phyloP scores from a whole-genome alignment of 2,113 vertebrate species.

The Xenopus tropicalis region DNA sequence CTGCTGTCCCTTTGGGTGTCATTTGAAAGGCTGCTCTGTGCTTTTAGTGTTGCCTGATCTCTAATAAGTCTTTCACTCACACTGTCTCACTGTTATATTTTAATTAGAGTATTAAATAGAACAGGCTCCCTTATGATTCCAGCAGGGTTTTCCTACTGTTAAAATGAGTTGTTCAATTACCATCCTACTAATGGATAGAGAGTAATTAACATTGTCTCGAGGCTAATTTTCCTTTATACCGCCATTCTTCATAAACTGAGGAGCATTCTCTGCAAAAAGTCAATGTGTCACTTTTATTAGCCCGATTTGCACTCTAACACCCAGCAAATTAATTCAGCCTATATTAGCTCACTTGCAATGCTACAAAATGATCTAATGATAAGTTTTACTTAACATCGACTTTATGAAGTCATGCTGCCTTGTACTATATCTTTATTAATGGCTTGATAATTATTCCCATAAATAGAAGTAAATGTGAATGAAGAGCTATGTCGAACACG shows the following conservation, averaged over 20 bases:
- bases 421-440: background rate
- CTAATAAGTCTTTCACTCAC: slow-evolving; percentile 32
- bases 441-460: slow-evolving; percentile 40
- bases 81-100: slow-evolving; percentile 46
- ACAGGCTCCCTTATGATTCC: slow-evolving; percentile 58
- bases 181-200: slow-evolving; percentile 64
- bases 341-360: slow-evolving; percentile 51
- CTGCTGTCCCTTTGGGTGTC: slow-evolving; percentile 5
- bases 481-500: slow-evolving; percentile 25
- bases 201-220: slow-evolving; percentile 68
- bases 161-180: slow-evolving; percentile 64
- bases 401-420: slow-evolving; percentile 43
- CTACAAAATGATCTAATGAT: slow-evolving; percentile 43
- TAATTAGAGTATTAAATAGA: slow-evolving; percentile 59
- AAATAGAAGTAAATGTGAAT: slow-evolving; percentile 38
- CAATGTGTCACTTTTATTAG: slow-evolving; percentile 71
- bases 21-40: slow-evolving; percentile 5
- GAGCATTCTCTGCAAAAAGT: slow-evolving; percentile 66
- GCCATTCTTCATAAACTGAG: slow-evolving; percentile 54
- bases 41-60: slow-evolving; percentile 17
- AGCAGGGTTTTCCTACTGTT: slow-evolving; percentile 60
- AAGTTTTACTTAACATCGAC: slow-evolving; percentile 37
- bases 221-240: slow-evolving; percentile 66
- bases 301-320: slow-evolving; percentile 65
- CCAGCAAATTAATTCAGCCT: slow-evolving; percentile 62